These are phyloP conservation scores for Strix occidentalis DNA, from an alignment of 2,797 vertebrate species.

Conservation along the genomic window DNA sequence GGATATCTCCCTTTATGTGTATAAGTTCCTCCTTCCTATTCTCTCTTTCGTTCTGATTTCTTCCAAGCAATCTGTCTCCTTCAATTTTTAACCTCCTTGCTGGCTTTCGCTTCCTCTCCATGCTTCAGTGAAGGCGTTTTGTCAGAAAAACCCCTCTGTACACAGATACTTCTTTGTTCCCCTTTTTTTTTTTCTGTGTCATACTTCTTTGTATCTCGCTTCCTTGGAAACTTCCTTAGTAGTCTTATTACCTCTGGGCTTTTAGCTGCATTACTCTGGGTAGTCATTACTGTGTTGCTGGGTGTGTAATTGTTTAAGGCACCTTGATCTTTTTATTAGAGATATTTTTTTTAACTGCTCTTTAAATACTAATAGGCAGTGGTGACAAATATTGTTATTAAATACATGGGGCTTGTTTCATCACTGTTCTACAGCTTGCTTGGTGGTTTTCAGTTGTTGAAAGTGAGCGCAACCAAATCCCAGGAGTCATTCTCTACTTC, in stretches of 20 bases:
- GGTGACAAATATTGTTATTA: constrained; percentile 42
- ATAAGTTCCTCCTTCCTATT: constrained; percentile 49
- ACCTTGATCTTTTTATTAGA: constrained; percentile 55
- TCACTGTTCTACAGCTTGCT: not conserved
- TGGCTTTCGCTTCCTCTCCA: constrained; percentile 57
- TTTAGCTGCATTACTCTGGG: constrained; percentile 11
- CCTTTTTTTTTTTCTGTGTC: not conserved
- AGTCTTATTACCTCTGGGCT: constrained; percentile 33
- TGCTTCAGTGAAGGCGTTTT: constrained; percentile 1
- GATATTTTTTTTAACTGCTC: constrained; percentile 5
- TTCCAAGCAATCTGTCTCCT: constrained; percentile 36
- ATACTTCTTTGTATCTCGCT: constrained; percentile 12
- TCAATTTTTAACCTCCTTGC: constrained; percentile 29
- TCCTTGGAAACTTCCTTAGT: constrained; percentile 53
- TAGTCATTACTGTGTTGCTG: constrained; percentile 5
- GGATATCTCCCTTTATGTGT: constrained; percentile 25
- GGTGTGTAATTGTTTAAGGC: constrained; percentile 21
- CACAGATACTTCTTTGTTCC: constrained; percentile 43
- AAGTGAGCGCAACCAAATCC: not conserved
- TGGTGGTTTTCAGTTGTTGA: constrained; percentile 26
- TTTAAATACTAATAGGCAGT: constrained; percentile 36
- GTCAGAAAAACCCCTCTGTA: constrained; percentile 35
- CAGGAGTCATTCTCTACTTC: not conserved
- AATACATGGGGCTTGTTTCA: not conserved
- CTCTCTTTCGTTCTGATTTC: constrained; percentile 57